Percentiles rank a stretch among this genome's conserved stretches.
phyloP scores from a whole-genome alignment of 2,888 invertebrate species.

The Microdon myrmicae region DNA sequence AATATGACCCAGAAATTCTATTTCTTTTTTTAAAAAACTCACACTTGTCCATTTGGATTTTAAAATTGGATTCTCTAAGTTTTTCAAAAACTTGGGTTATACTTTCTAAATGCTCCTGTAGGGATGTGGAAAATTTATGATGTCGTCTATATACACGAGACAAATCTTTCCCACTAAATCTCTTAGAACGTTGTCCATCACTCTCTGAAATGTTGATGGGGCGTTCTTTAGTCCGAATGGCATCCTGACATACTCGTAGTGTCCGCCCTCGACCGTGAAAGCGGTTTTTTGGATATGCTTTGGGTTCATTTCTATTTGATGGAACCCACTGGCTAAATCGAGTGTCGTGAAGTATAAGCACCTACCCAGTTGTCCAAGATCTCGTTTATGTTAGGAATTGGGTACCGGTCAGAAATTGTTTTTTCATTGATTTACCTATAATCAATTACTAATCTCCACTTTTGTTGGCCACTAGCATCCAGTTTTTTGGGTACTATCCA shows the following conservation, averaged over 20 bases:
- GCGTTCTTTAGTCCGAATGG: conserved; percentile 2
- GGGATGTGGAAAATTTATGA: conserved; percentile 6
- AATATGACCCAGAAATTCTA: conserved; percentile 7
- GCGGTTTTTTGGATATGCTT: conserved; percentile 5
- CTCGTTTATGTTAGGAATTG: too few species aligned
- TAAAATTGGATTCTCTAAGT: conserved; percentile 1
- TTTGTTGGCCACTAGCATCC: background rate
- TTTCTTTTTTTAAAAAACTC: conserved; percentile 10
- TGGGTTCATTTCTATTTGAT: background rate
- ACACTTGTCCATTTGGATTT: conserved; percentile 7
- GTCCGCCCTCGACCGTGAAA: conserved; percentile 10
- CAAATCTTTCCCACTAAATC: background rate
- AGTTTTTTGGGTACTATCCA: conserved; percentile 14
- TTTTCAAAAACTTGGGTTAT: conserved; percentile 1
- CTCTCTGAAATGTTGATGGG: too few species aligned
- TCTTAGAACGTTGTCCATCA: background rate
- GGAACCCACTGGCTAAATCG: conserved; percentile 3
- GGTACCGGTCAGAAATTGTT: background rate
- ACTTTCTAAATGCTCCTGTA: conserved; percentile 4
- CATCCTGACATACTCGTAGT: conserved; percentile 3
- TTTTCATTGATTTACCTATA: conserved; percentile 15
- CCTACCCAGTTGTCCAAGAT: too few species aligned
- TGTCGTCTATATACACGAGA: conserved; percentile 3
- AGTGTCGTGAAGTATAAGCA: background rate
- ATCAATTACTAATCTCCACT: conserved; percentile 1